Percentiles rank a stretch among this genome's conserved stretches.
These are phyloP conservation scores for Melinopterus prodromus DNA, from an alignment of 2,888 invertebrate species.

Conservation along the genomic window DNA sequence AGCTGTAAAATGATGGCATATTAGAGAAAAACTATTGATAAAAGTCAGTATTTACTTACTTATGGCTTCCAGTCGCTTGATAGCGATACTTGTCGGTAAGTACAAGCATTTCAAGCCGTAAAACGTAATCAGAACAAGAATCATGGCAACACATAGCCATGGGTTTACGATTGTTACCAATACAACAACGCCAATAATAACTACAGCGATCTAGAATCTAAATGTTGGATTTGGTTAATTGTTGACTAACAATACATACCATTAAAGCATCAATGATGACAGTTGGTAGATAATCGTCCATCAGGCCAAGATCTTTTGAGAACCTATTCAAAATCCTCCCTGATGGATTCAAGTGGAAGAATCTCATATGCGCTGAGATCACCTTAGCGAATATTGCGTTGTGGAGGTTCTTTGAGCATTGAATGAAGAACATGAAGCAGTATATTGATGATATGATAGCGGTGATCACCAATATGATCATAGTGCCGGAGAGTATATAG, in stretches of 20 bases:
- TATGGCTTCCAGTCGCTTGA: conserved; percentile 43
- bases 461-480: conserved; percentile 59
- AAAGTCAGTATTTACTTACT: conserved; percentile 36
- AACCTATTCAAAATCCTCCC: conserved; percentile 74
- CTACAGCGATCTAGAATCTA: conserved; percentile 65
- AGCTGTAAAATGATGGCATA: conserved; percentile 62
- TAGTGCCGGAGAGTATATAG: conserved; percentile 52
- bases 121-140: conserved; percentile 70
- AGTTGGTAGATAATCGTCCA: conserved; percentile 64
- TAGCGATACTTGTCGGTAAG: conserved; percentile 71
- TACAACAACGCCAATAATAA: conserved; percentile 74
- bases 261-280: conserved; percentile 63
- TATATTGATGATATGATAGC: conserved; percentile 61
- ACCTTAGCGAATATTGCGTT: conserved; percentile 65
- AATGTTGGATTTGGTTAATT: background rate
- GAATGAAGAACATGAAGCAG: conserved; percentile 65
- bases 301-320: conserved; percentile 73
- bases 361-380: conserved; percentile 70
- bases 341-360: conserved; percentile 75
- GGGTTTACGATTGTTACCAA: conserved; percentile 78
- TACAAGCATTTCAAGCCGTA: conserved; percentile 73
- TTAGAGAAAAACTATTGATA: conserved; percentile 13
- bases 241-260: conserved; percentile 45
- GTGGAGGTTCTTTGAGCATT: conserved; percentile 66
- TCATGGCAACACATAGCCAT: conserved; percentile 72